Percentiles rank a stretch among this genome's conserved stretches.
phyloP scores from a whole-genome alignment of 2,113 vertebrate genomes.

The Epinephelus fuscoguttatus region DNA sequence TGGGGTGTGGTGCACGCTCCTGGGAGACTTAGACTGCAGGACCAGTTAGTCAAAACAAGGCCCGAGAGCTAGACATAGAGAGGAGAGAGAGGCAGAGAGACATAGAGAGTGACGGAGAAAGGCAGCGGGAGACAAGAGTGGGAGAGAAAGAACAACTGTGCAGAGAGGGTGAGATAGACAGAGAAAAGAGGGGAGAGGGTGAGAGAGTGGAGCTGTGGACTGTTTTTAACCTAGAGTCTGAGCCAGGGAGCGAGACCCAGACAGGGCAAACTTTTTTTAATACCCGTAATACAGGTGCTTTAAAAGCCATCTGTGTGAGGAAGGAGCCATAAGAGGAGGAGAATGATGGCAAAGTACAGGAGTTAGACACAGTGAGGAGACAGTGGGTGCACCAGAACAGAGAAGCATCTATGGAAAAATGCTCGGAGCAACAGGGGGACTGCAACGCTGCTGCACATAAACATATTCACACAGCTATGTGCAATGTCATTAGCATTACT shows the following conservation, averaged over 20 bases:
- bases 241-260: constrained; percentile 71
- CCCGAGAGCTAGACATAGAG: constrained; percentile 60
- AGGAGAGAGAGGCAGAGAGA: constrained; percentile 31
- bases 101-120: neutral
- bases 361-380: constrained; percentile 30
- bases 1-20: constrained; percentile 85
- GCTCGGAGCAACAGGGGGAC: neutral
- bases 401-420: neutral
- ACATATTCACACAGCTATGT: neutral
- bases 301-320: constrained; percentile 71
- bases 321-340: constrained; percentile 56
- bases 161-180: constrained; percentile 19
- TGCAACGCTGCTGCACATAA: neutral
- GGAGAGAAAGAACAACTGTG: constrained; percentile 31
- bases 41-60: constrained; percentile 86
- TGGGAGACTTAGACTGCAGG: constrained; percentile 81
- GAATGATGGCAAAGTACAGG: constrained; percentile 41
- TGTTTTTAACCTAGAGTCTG: constrained; percentile 66
- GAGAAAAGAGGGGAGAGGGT: constrained; percentile 17
- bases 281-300: constrained; percentile 78
- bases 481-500: neutral
- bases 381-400: constrained; percentile 29
- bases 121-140: constrained; percentile 14
- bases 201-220: constrained; percentile 38
- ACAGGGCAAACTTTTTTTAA: constrained; percentile 71